Base-by-base conservation (phyloP, 2,888 invertebrate genomes). In the Tetragonula carbonaria region DNA sequence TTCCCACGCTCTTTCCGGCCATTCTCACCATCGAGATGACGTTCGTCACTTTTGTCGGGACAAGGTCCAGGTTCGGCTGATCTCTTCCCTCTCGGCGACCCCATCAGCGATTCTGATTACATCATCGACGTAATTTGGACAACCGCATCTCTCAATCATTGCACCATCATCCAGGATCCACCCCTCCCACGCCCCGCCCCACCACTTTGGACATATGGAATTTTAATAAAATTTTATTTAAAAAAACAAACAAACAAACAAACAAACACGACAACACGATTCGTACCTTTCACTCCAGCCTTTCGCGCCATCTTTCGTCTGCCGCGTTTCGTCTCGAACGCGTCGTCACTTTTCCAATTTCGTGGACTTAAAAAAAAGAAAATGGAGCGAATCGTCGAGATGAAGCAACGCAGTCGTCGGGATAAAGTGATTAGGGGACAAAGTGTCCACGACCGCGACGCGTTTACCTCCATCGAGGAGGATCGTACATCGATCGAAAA, bases 141-240 rank as follows among this genome's bases (percentile, higher is more conserved):
- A 65, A 65, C 80, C 82, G 79, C 81, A 74, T 82, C 75, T 62
- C 76, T 28, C 33, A 55, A 82, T 88, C 90, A 87, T 83, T 81
- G 84, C 73, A 38, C 86, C 82, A 74, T 87, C 85, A 86, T 85
- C 79, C 84, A 65, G 38, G 79, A 85, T 80, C 78, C 33, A 33
- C 71, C 53, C 53, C 16, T 62, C 59, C 74, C 84, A 28, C 28
- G 28, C 79, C 72, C 59, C 62, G 73, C 78, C 79, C 71, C 59
- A 55, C 74, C 81, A 78, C 71, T 86, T 86, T 74, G 84, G 85
- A 89, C 89, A 86, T 87, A 86, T 87, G 88, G 86, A 91, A 91
- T 91, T 90, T 90, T 86, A 90, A 92, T 92, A 92, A 92, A 92
- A 90, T 92, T 91, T 91, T 90, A 90, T 89, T 91, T 92, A 89